Base-by-base conservation (phyloP, 1,140 invertebrate species). In the Microvelia longipes region DNA sequence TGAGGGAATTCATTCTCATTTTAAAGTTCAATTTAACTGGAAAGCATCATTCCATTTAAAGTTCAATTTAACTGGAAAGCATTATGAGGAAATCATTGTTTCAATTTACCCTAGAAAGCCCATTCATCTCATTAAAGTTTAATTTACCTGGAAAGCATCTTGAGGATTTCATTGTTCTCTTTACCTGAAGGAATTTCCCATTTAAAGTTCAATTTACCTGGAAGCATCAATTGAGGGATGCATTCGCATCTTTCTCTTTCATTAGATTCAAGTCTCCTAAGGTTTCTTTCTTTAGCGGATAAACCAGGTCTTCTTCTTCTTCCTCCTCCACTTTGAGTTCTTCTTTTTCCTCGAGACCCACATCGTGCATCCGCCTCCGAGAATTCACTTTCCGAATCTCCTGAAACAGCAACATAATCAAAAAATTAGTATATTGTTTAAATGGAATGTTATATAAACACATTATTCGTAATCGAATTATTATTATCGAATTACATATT, bases 1-100 rank as follows among this genome's bases (percentile, higher is more conserved):
- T 93, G 68, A 94, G 83, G 63, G 88, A 89, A 79, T 93, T 91
- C 91, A 94, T 94, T 74, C 92, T 83, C 85, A 91, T 90, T 91
- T 81, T 79, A n/a, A n/a, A n/a, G n/a, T n/a, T n/a, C n/a, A n/a
- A n/a, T n/a, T n/a, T n/a, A n/a, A n/a, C n/a, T n/a, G n/a, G n/a
- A n/a, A n/a, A n/a, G n/a, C n/a, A n/a, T n/a, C n/a, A n/a, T n/a
- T n/a, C n/a, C n/a, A n/a, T n/a, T n/a, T n/a, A n/a, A n/a, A n/a
- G n/a, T n/a, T n/a, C n/a, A n/a, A n/a, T n/a, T n/a, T n/a, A n/a
- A n/a, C n/a, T n/a, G n/a, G n/a, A n/a, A n/a, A n/a, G n/a, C n/a
- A n/a, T n/a, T n/a, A n/a, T n/a, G n/a, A n/a, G n/a, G n/a, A n/a
- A n/a, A n/a, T n/a, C n/a, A n/a, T n/a, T n/a, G n/a, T n/a, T n/a